Percentiles rank a stretch among this genome's conserved stretches.
Evolutionary conservation across 2,113 vertebrate genomes (phyloP).

Genomic region (Rattus norvegicus): DNA sequence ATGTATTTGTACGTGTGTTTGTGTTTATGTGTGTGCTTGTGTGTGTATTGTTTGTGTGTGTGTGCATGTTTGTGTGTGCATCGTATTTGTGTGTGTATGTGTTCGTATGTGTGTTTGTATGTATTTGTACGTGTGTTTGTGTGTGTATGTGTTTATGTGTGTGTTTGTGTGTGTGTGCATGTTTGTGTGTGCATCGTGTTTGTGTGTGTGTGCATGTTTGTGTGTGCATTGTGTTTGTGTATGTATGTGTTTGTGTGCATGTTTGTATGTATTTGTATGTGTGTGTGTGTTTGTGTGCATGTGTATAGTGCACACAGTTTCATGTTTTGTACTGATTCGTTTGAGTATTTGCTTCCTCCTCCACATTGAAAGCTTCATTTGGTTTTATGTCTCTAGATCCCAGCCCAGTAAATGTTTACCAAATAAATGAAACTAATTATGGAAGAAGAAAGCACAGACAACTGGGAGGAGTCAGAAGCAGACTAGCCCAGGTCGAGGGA

Average conservation of each 20-base stretch:
- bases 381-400: conserved; percentile 60
- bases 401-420: conserved; percentile 62
- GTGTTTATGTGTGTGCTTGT: too few species aligned
- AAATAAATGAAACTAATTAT: conserved; percentile 60
- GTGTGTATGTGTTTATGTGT: too few species aligned
- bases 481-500: neutral
- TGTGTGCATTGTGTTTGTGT: too few species aligned
- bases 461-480: neutral
- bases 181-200: too few species aligned
- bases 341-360: conserved; percentile 43
- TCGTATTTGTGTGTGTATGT: too few species aligned
- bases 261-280: neutral
- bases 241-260: neutral
- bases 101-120: too few species aligned
- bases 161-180: too few species aligned
- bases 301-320: neutral
- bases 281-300: neutral
- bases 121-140: too few species aligned
- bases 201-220: too few species aligned
- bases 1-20: accelerated
- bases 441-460: conserved; percentile 24
- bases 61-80: too few species aligned
- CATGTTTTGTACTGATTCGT: neutral
- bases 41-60: too few species aligned
- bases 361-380: conserved; percentile 53